Evolutionary conservation across 2,113 vertebrate species (phyloP).

Genomic region (Glaucomys volans): DNA sequence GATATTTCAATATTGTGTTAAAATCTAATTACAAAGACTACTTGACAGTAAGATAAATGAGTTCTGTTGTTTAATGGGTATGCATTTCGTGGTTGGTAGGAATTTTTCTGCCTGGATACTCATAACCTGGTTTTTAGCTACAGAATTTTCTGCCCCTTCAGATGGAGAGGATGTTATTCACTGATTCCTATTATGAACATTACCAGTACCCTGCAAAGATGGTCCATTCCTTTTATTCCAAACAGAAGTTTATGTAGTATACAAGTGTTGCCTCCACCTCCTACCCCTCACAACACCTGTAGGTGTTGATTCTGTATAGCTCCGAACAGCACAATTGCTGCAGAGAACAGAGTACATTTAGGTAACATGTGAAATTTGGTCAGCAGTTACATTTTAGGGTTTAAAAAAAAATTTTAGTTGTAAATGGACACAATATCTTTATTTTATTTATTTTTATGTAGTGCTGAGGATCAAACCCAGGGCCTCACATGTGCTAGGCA

Average conservation of each 20-base stretch:
- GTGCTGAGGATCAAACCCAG: too few species aligned
- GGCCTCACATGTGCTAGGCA: too few species aligned
- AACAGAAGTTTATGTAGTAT: not conserved
- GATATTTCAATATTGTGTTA: not conserved
- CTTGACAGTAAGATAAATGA: not conserved
- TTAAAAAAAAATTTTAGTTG: too few species aligned
- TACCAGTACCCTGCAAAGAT: not conserved
- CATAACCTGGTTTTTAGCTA: not conserved
- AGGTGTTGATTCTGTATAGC: not conserved
- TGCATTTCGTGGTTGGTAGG: not conserved
- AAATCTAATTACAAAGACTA: not conserved
- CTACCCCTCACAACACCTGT: not conserved
- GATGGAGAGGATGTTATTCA: not conserved
- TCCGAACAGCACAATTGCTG: not conserved
- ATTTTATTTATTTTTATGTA: too few species aligned
- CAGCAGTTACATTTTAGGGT: not conserved
- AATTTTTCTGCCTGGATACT: not conserved
- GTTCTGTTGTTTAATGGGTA: not conserved
- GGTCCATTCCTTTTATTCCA: not conserved
- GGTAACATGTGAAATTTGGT: not conserved
- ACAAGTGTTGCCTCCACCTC: too few species aligned
- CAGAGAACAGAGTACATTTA: not conserved
- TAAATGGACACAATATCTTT: too few species aligned
- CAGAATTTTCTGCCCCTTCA: not conserved
- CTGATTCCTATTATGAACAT: not conserved